A percentile compares a stretch with the other conserved stretches of the same genome.
Evolutionary conservation across 2,113 vertebrate genomes (phyloP).

Genomic region (Dasyornis broadbenti): DNA sequence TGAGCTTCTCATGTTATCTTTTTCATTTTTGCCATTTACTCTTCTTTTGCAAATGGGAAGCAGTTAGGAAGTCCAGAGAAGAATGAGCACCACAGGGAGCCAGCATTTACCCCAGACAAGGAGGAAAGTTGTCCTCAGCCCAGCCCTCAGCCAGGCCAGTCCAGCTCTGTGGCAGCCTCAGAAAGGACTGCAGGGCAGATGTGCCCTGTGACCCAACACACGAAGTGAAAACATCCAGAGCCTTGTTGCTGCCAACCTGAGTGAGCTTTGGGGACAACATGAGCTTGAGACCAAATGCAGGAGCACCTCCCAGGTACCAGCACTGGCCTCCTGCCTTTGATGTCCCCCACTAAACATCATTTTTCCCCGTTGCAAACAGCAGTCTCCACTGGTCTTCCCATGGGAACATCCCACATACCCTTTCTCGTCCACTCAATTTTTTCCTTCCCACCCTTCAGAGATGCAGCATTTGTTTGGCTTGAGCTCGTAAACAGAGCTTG

Average conservation of each 20-base stretch:
- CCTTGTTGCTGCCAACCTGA: neutral
- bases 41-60: neutral
- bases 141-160: neutral
- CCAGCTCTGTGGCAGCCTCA: neutral
- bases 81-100: neutral
- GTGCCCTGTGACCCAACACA: accelerated
- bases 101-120: neutral
- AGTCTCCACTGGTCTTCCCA: neutral
- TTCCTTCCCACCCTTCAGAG: neutral
- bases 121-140: neutral
- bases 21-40: neutral
- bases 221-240: neutral
- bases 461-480: neutral
- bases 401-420: neutral
- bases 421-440: neutral
- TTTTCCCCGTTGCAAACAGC: neutral
- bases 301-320: neutral
- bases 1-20: neutral
- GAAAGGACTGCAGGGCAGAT: neutral
- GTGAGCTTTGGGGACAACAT: neutral
- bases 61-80: neutral
- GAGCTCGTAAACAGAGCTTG: neutral
- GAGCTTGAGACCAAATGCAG: neutral
- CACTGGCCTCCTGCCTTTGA: accelerated
- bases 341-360: neutral